Base-by-base conservation (phyloP, 2,113 vertebrate genomes). In the Alces alces region DNA sequence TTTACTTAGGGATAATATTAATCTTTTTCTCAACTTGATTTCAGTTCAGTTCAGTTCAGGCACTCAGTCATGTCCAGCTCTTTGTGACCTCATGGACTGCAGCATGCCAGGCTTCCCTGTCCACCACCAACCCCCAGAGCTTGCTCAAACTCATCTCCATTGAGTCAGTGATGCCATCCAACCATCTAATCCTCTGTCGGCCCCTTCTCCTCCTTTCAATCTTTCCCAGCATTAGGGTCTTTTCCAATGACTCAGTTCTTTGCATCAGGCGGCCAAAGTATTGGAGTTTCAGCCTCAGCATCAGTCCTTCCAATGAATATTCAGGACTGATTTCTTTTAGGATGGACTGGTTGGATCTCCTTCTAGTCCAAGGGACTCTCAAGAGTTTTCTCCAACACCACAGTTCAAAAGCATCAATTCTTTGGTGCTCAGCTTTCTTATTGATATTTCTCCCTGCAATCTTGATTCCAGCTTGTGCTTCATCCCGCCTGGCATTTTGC, bases 1-100 rank as follows among this genome's bases (percentile, higher is more conserved):
- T 90, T 97, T 91, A 85, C 85, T 95, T 54, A 86, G 33, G 57
- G 45, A 78, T 95, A 89, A 61, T 85, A 93, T 30, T 9, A 86
- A 39, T 91, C 43, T 73, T 96, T 92, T 83, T 52, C 55, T 92
- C 89, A n/a, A 47, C 28, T 57, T 93, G 60, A 87, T 86, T 96
- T 73, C 66, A 73, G 66, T 39, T 73, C n/a, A 66, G 61, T 66
- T 66, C 16, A 39, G 5, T 73, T 73, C n/a, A 73, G n/a, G 23
- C 66, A 73, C 5, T 39, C n/a, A 73, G 66, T 73, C 66, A 39
- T 23, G 66, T 39, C 66, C 66, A 73, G 66, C 66, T 73, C 66
- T 70, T 39, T 73, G 66, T 0, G 1, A 73, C 19, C 19, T 11
- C n/a, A 25, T 2, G 66, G 19, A 73, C n/a, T 39, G 19, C 36